Percentiles rank a stretch among this genome's conserved stretches.
These are phyloP conservation scores for Macaria notata DNA, from an alignment of 2,888 invertebrate genomes.

Conservation along the genomic window DNA sequence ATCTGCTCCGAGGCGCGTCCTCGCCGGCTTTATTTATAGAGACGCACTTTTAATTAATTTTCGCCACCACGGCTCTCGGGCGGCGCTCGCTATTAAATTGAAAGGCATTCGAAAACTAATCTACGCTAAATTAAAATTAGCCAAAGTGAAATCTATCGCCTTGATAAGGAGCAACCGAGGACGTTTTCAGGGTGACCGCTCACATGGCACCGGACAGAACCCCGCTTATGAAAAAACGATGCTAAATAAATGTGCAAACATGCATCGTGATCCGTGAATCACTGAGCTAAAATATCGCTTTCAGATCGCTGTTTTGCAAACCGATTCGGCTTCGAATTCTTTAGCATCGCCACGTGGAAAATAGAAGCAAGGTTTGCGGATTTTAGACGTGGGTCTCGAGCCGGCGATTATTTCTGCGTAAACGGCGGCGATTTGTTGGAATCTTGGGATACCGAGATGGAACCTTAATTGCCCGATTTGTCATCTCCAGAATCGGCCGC, in stretches of 20 bases:
- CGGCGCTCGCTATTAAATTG: slow-evolving; percentile 28
- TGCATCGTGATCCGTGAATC: slow-evolving; percentile 34
- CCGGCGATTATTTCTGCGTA: slow-evolving; percentile 2
- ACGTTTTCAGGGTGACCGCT: slow-evolving; percentile 14
- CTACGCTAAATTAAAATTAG: slow-evolving; percentile 29
- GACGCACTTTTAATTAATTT: slow-evolving; percentile 49
- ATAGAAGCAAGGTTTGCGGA: slow-evolving; percentile 17
- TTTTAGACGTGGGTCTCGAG: slow-evolving; percentile 5
- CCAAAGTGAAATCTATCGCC: slow-evolving; percentile 25
- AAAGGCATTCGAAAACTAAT: slow-evolving; percentile 29
- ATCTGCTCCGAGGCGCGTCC: slow-evolving; percentile 48
- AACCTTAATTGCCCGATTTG: slow-evolving; percentile 19
- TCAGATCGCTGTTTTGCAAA: slow-evolving; percentile 28
- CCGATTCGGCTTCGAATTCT: slow-evolving; percentile 25
- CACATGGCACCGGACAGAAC: slow-evolving; percentile 13
- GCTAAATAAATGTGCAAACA: slow-evolving; percentile 32
- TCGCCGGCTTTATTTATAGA: slow-evolving; percentile 45
- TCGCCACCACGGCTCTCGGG: slow-evolving; percentile 36
- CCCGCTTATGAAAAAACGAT: slow-evolving; percentile 23
- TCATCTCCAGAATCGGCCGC: slow-evolving; percentile 20
- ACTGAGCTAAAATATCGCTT: slow-evolving; percentile 30
- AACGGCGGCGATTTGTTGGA: slow-evolving; percentile 7
- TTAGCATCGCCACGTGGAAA: slow-evolving; percentile 18
- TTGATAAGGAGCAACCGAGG: slow-evolving; percentile 5
- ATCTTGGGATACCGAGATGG: slow-evolving; percentile 11